These are phyloP conservation scores for Beris chalybata DNA, from an alignment of 2,888 invertebrate species.

Conservation along the genomic window DNA sequence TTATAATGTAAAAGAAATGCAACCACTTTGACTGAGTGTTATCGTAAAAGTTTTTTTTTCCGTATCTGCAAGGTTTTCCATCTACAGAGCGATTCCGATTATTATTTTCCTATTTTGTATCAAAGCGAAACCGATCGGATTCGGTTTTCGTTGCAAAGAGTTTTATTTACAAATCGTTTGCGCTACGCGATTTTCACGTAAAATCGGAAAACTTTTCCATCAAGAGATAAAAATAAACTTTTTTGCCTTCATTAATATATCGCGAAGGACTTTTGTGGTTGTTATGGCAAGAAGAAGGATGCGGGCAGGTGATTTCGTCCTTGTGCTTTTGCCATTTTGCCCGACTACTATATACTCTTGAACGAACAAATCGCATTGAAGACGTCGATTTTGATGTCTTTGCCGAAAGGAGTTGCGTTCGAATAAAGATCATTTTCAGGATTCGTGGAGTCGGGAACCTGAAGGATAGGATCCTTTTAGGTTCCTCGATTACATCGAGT, in stretches of 20 bases:
- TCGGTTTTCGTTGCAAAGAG: slow-evolving; percentile 7
- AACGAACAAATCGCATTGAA: slow-evolving; percentile 6
- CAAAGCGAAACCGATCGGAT: neutral
- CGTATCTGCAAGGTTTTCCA: slow-evolving; percentile 17
- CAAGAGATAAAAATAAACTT: slow-evolving; percentile 32
- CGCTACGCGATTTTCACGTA: slow-evolving; percentile 20
- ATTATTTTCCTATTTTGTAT: slow-evolving; percentile 30
- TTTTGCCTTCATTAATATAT: slow-evolving; percentile 25
- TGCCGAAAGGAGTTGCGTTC: slow-evolving; percentile 26
- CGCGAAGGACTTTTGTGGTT: slow-evolving; percentile 3
- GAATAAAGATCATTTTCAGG: slow-evolving; percentile 27
- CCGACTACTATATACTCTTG: slow-evolving; percentile 11
- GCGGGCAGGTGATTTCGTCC: neutral
- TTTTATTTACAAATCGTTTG: slow-evolving; percentile 26
- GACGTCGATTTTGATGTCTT: slow-evolving; percentile 31
- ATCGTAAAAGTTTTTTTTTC: slow-evolving; percentile 27
- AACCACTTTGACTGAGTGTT: slow-evolving; percentile 22
- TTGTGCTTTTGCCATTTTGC: neutral
- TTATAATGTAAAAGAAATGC: neutral
- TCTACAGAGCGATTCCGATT: slow-evolving; percentile 19
- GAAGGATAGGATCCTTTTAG: no score
- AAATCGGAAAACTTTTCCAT: slow-evolving; percentile 35
- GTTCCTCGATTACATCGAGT: neutral
- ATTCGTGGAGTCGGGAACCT: no score
- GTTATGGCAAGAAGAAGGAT: neutral